phyloP scores from a whole-genome alignment of 2,888 invertebrate genomes.

The Agrilus biguttatus region DNA sequence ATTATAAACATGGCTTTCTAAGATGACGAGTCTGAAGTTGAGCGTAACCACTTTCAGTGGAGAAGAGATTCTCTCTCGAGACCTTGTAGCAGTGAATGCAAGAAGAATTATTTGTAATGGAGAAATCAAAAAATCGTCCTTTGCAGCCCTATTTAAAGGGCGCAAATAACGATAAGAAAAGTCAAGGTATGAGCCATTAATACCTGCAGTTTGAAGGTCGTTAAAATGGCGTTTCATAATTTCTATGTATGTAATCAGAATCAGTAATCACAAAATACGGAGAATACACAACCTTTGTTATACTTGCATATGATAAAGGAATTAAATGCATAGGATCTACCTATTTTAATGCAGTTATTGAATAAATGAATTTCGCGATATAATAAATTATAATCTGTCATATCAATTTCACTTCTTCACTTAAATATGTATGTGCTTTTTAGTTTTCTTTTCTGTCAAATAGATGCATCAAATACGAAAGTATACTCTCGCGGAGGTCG shows the following conservation, averaged over 20 bases:
- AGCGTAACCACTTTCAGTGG: slow-evolving; percentile 58
- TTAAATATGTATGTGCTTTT: too few species aligned
- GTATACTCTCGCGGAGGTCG: slow-evolving; percentile 46
- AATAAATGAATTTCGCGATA: too few species aligned
- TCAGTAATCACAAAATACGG: too few species aligned
- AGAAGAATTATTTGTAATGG: slow-evolving; percentile 47
- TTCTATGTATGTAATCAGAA: too few species aligned
- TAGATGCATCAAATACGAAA: slow-evolving; percentile 38
- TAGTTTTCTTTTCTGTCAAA: slow-evolving; percentile 17
- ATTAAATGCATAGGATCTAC: too few species aligned
- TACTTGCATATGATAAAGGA: too few species aligned
- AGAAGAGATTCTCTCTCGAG: slow-evolving; percentile 46
- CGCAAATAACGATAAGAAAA: slow-evolving; percentile 60
- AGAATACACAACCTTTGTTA: too few species aligned
- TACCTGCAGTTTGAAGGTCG: slow-evolving; percentile 16
- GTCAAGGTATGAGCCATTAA: slow-evolving; percentile 41
- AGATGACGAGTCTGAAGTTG: slow-evolving; percentile 61
- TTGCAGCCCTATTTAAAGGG: slow-evolving; percentile 56
- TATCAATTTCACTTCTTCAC: not conserved
- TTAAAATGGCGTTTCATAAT: slow-evolving; percentile 3
- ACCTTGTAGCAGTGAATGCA: slow-evolving; percentile 19
- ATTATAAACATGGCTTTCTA: slow-evolving; percentile 66
- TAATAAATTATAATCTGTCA: too few species aligned
- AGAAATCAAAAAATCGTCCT: slow-evolving; percentile 60
- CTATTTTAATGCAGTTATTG: too few species aligned